Percentiles rank a stretch among this genome's conserved stretches.
phyloP scores from a whole-genome alignment of 2,113 vertebrate genomes.

The Pedionomus torquatus region DNA sequence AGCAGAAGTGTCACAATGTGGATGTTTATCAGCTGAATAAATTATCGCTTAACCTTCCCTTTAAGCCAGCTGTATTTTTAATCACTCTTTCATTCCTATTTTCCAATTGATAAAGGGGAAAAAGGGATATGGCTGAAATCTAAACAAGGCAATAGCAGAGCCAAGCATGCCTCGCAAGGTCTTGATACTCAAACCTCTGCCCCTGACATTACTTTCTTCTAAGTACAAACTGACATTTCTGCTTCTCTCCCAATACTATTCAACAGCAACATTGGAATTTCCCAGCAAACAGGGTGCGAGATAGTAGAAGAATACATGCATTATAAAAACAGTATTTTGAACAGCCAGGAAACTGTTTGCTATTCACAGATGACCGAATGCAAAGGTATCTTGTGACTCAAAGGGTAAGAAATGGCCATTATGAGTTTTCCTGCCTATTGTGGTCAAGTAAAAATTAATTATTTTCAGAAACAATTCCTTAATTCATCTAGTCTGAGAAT shows the following conservation, averaged over 20 bases:
- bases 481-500: background rate
- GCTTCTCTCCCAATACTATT: background rate
- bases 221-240: background rate
- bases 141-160: background rate
- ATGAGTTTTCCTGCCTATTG: background rate
- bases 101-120: background rate
- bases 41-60: constrained; percentile 7
- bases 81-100: background rate
- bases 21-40: constrained; percentile 19
- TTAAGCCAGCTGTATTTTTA: background rate
- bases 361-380: background rate
- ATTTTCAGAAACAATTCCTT: background rate
- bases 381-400: background rate
- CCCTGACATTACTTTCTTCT: background rate
- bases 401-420: background rate
- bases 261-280: background rate
- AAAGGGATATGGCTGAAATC: background rate
- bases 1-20: background rate
- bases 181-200: background rate
- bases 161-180: background rate
- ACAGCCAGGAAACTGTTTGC: background rate
- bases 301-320: background rate
- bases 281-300: background rate
- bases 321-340: background rate
- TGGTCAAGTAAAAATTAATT: background rate